phyloP scores from a whole-genome alignment of 2,888 invertebrate species.

The Ormyrus labotus region DNA sequence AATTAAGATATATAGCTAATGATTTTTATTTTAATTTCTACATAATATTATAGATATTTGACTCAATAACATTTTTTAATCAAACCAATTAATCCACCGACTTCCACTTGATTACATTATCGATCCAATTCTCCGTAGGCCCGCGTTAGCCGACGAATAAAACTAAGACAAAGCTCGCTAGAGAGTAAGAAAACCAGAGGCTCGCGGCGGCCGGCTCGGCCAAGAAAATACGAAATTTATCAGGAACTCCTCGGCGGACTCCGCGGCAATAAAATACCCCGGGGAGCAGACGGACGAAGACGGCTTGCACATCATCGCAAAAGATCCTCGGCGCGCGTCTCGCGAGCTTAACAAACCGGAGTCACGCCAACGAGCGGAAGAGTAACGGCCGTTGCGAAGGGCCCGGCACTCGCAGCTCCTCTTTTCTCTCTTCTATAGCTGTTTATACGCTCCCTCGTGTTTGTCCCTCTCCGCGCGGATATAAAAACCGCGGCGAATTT shows the following conservation, averaged over 20 bases:
- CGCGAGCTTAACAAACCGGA: constrained; percentile 24
- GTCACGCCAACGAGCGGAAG: constrained; percentile 21
- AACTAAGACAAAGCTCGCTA: neutral
- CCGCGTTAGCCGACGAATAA: neutral
- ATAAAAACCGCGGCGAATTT: too few species aligned
- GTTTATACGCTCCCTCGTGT: too few species aligned
- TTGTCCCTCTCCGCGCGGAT: too few species aligned
- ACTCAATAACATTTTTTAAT: too few species aligned
- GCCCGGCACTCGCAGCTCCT: neutral
- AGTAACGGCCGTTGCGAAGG: neutral
- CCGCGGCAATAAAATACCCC: neutral
- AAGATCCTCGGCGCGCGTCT: neutral
- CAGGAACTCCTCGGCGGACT: neutral
- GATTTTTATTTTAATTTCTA: too few species aligned
- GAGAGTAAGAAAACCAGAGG: neutral
- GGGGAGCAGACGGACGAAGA: neutral
- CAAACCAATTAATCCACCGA: too few species aligned
- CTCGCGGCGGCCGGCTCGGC: too few species aligned
- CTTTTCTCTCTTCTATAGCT: too few species aligned
- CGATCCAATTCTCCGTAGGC: too few species aligned
- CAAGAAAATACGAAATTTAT: constrained; percentile 21
- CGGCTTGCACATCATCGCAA: constrained; percentile 16
- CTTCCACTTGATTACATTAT: too few species aligned
- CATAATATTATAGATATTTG: too few species aligned
- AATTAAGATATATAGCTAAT: too few species aligned